phyloP scores from a whole-genome alignment of 2,888 invertebrate species.

The Cataglyphis cursor region DNA sequence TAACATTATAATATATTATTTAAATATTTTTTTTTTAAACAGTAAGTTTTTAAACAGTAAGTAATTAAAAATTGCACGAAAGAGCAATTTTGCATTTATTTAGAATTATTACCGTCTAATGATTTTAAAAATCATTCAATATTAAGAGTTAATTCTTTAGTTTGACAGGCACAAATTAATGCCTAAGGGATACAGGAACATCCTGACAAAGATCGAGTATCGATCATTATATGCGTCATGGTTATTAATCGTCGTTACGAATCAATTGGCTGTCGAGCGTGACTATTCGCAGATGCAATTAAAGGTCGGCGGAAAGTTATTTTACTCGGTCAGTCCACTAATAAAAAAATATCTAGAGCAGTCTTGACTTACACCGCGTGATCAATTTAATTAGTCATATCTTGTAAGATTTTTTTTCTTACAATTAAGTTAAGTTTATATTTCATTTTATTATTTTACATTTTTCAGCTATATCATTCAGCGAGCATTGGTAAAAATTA shows the following conservation, averaged over 20 bases:
- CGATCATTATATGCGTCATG: conserved; percentile 70
- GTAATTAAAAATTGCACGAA: neutral
- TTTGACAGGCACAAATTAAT: conserved; percentile 49
- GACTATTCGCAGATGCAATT: conserved; percentile 55
- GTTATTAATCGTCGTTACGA: conserved; percentile 74
- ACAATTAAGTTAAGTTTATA: neutral
- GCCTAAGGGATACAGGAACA: conserved; percentile 29
- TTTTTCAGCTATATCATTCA: neutral
- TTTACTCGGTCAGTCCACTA: conserved; percentile 28
- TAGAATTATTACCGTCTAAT: conserved; percentile 26
- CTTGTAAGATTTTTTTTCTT: neutral
- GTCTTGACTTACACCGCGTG: neutral
- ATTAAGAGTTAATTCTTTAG: conserved; percentile 43
- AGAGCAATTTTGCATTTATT: neutral
- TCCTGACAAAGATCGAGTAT: conserved; percentile 72
- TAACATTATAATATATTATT: too few species aligned
- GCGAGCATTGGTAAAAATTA: neutral
- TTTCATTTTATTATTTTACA: neutral
- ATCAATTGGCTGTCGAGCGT: conserved; percentile 63
- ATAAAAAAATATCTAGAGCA: conserved; percentile 31
- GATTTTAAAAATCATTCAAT: conserved; percentile 33
- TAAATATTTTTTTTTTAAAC: neutral
- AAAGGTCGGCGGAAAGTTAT: conserved; percentile 41
- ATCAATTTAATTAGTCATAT: neutral
- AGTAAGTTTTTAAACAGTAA: neutral